Conservation (phyloP, 2,888 invertebrate genomes). For the Cheilosia scutellata region DNA sequence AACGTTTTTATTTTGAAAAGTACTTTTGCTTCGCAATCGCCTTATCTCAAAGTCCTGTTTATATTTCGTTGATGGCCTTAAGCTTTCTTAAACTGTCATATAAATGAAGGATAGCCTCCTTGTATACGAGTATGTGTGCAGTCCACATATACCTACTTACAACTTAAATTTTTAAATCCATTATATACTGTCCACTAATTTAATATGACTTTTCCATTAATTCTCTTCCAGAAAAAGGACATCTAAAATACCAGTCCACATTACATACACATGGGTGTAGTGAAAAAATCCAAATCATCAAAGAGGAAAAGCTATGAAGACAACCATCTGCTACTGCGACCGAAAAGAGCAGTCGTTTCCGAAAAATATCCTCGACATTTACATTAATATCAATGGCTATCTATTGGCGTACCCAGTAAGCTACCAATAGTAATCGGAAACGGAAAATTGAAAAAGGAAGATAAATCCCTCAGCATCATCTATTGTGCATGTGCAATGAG, state of each 20-base stretch:
- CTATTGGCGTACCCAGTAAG: neutral
- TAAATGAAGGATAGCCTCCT: too few relatives aligned
- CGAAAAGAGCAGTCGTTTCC: slow-evolving; percentile 3
- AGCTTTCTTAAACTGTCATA: too few relatives aligned
- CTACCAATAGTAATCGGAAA: slow-evolving; percentile 10
- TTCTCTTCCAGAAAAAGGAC: slow-evolving; percentile 1
- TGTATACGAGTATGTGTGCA: too few relatives aligned
- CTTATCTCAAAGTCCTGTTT: too few relatives aligned
- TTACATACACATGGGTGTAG: neutral
- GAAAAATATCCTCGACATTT: slow-evolving; percentile 8
- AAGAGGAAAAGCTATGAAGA: neutral
- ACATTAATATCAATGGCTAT: slow-evolving; percentile 1
- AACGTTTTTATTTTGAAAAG: too few relatives aligned
- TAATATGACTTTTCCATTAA: neutral
- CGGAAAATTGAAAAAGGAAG: neutral
- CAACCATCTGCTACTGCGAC: slow-evolving; percentile 9
- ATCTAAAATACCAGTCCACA: neutral
- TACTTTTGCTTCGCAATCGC: too few relatives aligned
- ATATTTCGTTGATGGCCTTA: too few relatives aligned
- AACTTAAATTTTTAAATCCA: too few relatives aligned
- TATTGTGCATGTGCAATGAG: slow-evolving; percentile 1
- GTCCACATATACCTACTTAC: too few relatives aligned
- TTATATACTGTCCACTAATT: neutral
- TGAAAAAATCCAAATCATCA: slow-evolving; percentile 11
- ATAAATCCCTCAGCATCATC: neutral